phyloP scores from a whole-genome alignment of 64 coral and sea anemone genomes.

The Trachythela sp. region DNA sequence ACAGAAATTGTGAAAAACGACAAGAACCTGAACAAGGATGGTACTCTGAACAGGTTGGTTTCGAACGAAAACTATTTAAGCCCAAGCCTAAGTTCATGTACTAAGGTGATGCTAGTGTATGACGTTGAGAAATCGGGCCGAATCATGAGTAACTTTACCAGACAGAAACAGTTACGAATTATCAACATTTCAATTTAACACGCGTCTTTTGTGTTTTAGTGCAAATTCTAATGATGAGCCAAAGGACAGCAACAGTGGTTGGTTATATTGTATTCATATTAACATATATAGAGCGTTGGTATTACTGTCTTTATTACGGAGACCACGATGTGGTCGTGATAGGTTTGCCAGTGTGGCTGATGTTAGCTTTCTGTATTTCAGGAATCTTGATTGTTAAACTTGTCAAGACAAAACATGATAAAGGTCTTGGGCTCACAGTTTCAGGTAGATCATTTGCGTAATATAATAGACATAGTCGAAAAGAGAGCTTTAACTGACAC shows the following conservation, averaged over 20 bases:
- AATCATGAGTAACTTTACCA: too few species aligned
- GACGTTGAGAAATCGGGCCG: too few species aligned
- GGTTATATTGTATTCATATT: too few species aligned
- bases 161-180: neutral
- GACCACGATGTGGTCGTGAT: too few species aligned
- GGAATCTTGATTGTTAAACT: conserved; percentile 18
- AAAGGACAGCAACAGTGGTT: neutral
- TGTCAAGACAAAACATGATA: conserved; percentile 14
- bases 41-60: neutral
- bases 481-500: neutral
- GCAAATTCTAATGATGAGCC: neutral
- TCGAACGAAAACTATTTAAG: too few species aligned
- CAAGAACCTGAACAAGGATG: neutral
- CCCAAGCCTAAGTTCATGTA: too few species aligned
- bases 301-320: too few species aligned
- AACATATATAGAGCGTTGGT: too few species aligned
- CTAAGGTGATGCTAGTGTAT: too few species aligned
- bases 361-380: neutral
- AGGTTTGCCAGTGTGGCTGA: too few species aligned
- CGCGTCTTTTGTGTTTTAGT: neutral
- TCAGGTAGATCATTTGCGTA: neutral
- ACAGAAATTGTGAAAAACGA: neutral
- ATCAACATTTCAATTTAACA: neutral
- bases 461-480: neutral
- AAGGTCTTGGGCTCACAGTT: conserved; percentile 7